Evolutionary conservation across 2,888 invertebrate species (phyloP).

Genomic region (Ormia ochracea): DNA sequence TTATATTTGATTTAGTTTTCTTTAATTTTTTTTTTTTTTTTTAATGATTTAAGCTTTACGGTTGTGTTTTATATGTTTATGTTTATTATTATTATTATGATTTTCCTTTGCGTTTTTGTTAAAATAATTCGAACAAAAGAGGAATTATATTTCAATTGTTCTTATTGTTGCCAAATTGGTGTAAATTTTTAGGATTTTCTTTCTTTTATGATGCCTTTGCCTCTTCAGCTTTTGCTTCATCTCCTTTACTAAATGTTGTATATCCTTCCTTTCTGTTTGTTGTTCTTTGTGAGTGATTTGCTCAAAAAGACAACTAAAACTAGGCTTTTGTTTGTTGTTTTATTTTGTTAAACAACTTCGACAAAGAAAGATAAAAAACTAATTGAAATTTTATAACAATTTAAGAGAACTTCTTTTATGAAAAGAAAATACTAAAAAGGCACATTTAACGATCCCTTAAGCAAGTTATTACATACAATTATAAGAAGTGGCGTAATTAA

Average conservation of each 20-base stretch:
- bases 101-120: not conserved
- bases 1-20: slow-evolving; percentile 16
- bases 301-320: slow-evolving; percentile 41
- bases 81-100: too few relatives aligned
- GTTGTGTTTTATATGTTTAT: slow-evolving; percentile 24
- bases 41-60: slow-evolving; percentile 51
- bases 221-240: slow-evolving; percentile 11
- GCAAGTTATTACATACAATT: not conserved
- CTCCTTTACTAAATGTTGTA: not conserved
- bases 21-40: too few relatives aligned
- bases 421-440: not conserved
- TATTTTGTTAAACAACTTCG: slow-evolving; percentile 5
- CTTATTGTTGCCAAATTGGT: slow-evolving; percentile 62
- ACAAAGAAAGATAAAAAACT: slow-evolving; percentile 12
- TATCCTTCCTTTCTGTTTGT: not conserved
- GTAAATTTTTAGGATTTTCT: slow-evolving; percentile 58
- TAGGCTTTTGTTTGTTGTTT: slow-evolving; percentile 28
- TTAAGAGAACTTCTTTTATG: not conserved
- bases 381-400: slow-evolving; percentile 42
- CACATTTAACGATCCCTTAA: not conserved
- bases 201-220: slow-evolving; percentile 14
- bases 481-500: not conserved
- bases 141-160: slow-evolving; percentile 60
- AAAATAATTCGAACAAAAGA: slow-evolving; percentile 45
- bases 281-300: slow-evolving; percentile 25